Evolutionary conservation across 2,888 invertebrate species (phyloP).

Genomic region (Ormyrus labotus): DNA sequence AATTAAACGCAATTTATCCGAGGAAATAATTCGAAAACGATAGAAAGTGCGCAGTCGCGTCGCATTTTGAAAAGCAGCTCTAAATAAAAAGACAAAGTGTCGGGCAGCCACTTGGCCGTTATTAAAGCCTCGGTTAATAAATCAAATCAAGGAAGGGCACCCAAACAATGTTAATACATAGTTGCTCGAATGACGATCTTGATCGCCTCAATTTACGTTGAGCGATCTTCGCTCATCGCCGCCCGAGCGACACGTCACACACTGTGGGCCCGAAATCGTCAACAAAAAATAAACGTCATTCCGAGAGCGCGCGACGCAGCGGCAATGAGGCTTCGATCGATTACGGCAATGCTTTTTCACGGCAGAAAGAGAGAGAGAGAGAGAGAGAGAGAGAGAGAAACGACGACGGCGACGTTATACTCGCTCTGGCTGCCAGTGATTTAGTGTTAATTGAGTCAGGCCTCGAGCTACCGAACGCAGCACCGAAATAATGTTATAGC

Average conservation of each 20-base stretch:
- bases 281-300: neutral
- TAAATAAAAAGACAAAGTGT: no score
- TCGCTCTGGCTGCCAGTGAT: constrained; percentile 39
- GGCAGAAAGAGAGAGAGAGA: neutral
- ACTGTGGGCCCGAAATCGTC: neutral
- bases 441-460: constrained; percentile 59
- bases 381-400: neutral
- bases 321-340: constrained; percentile 18
- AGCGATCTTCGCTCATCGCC: neutral
- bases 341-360: constrained; percentile 21
- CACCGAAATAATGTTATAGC: no score
- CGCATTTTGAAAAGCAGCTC: no score
- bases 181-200: neutral
- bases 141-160: no score
- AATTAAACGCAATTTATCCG: no score
- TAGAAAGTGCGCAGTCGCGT: no score
- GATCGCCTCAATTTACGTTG: neutral
- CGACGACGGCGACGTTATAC: neutral
- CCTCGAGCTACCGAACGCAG: constrained; percentile 20
- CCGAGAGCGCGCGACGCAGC: neutral
- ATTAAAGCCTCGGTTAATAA: no score
- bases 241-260: neutral
- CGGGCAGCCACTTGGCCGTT: no score
- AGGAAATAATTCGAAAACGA: no score
- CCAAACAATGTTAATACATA: constrained; percentile 12